phyloP scores from a whole-genome alignment of 2,113 vertebrate species.

The Esox niger region DNA sequence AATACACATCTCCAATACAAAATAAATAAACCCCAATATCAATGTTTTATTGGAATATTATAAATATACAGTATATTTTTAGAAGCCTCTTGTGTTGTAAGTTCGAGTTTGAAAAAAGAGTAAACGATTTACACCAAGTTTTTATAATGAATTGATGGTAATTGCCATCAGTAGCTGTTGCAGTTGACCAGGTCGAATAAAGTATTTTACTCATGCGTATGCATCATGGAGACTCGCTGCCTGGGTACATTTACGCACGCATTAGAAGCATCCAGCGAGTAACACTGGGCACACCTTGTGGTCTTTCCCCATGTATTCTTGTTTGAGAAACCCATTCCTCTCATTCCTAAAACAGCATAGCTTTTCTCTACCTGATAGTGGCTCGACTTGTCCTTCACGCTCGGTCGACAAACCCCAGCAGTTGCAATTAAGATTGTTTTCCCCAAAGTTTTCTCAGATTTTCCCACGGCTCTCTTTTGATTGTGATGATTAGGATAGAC shows the following conservation, averaged over 20 bases:
- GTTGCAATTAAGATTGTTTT: conserved; percentile 45
- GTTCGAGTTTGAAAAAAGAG: too few species aligned
- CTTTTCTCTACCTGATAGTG: conserved; percentile 52
- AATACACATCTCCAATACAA: not conserved
- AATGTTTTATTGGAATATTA: not conserved
- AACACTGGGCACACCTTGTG: conserved; percentile 63
- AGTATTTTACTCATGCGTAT: not conserved
- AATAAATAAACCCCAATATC: not conserved
- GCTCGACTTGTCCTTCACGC: conserved; percentile 38
- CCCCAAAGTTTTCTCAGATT: conserved; percentile 18
- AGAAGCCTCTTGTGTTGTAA: too few species aligned
- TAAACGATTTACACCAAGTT: too few species aligned
- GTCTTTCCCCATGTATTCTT: not conserved
- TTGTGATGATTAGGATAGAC: conserved; percentile 24
- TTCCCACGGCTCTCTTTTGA: conserved; percentile 42
- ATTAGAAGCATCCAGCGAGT: conserved; percentile 1
- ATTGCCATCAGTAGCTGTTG: not conserved
- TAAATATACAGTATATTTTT: not conserved
- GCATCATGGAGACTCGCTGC: not conserved
- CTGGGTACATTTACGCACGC: conserved; percentile 51
- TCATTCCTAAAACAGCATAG: conserved; percentile 17
- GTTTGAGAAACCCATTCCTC: conserved; percentile 29
- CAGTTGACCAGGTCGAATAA: not conserved
- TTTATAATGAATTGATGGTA: not conserved
- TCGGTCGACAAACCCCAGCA: conserved; percentile 39